Evolutionary conservation across 2,888 invertebrate species (phyloP).

Genomic region (Ypsolopha sequella): DNA sequence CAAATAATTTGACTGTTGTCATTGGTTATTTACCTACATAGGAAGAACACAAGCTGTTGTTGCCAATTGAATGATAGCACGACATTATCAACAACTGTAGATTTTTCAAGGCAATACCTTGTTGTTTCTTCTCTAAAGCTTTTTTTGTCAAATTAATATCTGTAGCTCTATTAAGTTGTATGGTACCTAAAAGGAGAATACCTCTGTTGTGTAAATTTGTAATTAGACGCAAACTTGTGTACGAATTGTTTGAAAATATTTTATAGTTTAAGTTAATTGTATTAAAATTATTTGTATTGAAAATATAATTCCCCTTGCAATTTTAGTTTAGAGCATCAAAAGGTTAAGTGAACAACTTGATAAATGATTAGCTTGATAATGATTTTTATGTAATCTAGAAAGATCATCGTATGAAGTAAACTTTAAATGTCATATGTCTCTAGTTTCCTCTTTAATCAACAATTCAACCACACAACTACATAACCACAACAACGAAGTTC

Average conservation of each 20-base stretch:
- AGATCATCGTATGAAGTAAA: too few relatives aligned
- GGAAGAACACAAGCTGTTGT: slow-evolving; percentile 15
- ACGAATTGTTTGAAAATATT: slow-evolving; percentile 15
- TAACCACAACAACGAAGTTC: too few relatives aligned
- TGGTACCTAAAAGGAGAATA: slow-evolving; percentile 11
- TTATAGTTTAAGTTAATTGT: slow-evolving; percentile 14
- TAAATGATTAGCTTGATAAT: too few relatives aligned
- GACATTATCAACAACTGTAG: slow-evolving; percentile 6
- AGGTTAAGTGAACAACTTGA: too few relatives aligned
- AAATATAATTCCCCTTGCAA: too few relatives aligned
- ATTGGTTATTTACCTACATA: slow-evolving; percentile 13
- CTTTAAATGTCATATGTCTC: too few relatives aligned
- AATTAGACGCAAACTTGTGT: slow-evolving; percentile 13
- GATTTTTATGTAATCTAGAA: too few relatives aligned
- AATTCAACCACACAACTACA: too few relatives aligned
- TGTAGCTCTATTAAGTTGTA: slow-evolving; percentile 7
- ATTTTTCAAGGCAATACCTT: slow-evolving; percentile 10
- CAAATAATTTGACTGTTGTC: slow-evolving; percentile 10
- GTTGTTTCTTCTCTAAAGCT: slow-evolving; percentile 4
- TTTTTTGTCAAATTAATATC: slow-evolving; percentile 4
- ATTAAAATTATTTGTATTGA: too few relatives aligned
- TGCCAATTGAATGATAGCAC: slow-evolving; percentile 14
- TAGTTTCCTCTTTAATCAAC: too few relatives aligned
- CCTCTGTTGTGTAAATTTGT: slow-evolving; percentile 11
- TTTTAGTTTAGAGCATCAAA: too few relatives aligned